A percentile compares a stretch with the other conserved stretches of the same genome.
These are phyloP conservation scores for Eciton burchellii DNA, from an alignment of 1,140 invertebrate species.

Conservation along the genomic window DNA sequence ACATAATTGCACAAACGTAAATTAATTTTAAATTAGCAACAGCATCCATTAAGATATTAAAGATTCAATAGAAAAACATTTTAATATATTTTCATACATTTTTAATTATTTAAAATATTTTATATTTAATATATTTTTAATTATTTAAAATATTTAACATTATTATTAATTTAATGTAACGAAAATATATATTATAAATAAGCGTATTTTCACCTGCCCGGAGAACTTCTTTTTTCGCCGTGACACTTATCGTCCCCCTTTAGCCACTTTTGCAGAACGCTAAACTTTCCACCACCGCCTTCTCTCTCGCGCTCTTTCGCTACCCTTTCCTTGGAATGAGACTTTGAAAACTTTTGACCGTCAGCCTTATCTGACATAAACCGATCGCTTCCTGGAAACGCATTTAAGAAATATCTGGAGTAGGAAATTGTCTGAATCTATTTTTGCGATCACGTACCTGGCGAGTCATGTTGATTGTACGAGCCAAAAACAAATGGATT, in stretches of 20 bases:
- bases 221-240: constrained; percentile 82
- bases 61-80: constrained; percentile 1
- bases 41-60: constrained; percentile 13
- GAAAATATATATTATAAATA: constrained; percentile 7
- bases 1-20: constrained; percentile 20
- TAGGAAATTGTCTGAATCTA: background rate
- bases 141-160: too few species aligned
- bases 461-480: constrained; percentile 78
- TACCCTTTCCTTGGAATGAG: constrained; percentile 80
- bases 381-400: constrained; percentile 75
- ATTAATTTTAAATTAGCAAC: background rate
- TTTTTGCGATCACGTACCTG: constrained; percentile 56
- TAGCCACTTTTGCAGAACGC: constrained; percentile 90
- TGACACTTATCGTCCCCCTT: constrained; percentile 87
- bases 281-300: constrained; percentile 87
- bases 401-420: background rate
- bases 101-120: too few species aligned
- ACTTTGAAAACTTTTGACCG: constrained; percentile 74
- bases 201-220: constrained; percentile 80
- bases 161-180: too few species aligned
- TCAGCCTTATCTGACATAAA: constrained; percentile 76
- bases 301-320: constrained; percentile 80
- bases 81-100: too few species aligned
- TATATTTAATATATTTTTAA: too few species aligned
- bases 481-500: constrained; percentile 88